phyloP scores from a whole-genome alignment of 1,140 invertebrate genomes.

The Argopecten irradians region DNA sequence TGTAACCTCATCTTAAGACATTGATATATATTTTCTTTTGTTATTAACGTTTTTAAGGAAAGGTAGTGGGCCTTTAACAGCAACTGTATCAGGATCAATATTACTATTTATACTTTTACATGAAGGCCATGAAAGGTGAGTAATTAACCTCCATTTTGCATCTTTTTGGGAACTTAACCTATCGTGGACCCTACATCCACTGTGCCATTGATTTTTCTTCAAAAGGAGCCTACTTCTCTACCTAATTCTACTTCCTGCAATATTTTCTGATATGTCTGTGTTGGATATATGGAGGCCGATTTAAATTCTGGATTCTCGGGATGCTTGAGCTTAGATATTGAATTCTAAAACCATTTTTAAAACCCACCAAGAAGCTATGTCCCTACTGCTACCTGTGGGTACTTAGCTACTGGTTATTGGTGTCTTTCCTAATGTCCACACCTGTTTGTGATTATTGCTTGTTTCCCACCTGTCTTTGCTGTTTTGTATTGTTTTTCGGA shows the following conservation, averaged over 20 bases:
- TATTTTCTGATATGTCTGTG: neutral
- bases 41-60: too few species aligned
- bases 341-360: conserved; percentile 20
- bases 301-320: neutral
- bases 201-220: neutral
- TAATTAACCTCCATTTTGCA: neutral
- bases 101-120: conserved; percentile 19
- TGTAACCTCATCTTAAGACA: too few species aligned
- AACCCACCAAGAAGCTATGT: neutral
- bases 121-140: conserved; percentile 22
- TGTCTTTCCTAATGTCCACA: neutral
- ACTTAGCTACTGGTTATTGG: neutral
- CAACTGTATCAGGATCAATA: neutral
- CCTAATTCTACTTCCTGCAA: neutral
- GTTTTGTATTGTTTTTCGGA: too few species aligned
- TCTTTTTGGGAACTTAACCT: neutral
- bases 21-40: too few species aligned
- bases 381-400: conserved; percentile 11
- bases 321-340: neutral
- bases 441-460: neutral
- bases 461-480: too few species aligned
- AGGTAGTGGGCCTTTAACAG: too few species aligned
- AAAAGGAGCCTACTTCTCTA: neutral
- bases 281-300: neutral
- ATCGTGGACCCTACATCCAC: neutral